Evolutionary conservation across 2,888 invertebrate genomes (phyloP), one percentile per base, ranked within the genome.

Genomic region (Slavum lentiscoides): DNA sequence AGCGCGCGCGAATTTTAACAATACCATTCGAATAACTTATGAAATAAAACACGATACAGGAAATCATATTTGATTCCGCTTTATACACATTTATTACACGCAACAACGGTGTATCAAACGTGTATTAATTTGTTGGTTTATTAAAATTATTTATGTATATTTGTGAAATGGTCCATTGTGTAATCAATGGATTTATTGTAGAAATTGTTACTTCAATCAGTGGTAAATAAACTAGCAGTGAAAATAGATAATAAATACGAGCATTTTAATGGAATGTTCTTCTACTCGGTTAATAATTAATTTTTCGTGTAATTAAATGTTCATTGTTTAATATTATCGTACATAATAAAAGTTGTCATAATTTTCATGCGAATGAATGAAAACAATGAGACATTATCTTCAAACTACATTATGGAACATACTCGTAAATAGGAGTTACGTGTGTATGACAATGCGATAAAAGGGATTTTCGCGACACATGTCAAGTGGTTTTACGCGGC

Each of bases 321-420:
- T 75, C 23, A 58, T 75, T 67, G 75, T 75, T 67, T 15, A 59
- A 17, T 21, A 72, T 43, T 67, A 67, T 23, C 58, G n/a, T 43
- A 21, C 39, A 21, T 21, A 66, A 67, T 75, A 23, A 7, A 8
- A 64, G 64, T 21, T 19, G 55, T 67, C 74, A 23, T 67, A 66
- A 66, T 73, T 64, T 53, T 30, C 23, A 17, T 30, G 13, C 17
- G 13, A 21, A 43, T 67, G 55, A 75, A 75, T 58, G 59, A 67
- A 67, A 58, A 75, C 75, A 75, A 75, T 75, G 67, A 75, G 58
- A 75, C 75, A 67, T 74, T 74, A 74, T 67, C 67, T 67, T 75
- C 75, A 67, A 75, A 75, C 67, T 30, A 30, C 43, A 39, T 74
- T 74, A 74, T 55, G 39, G 66, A 23, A 23, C 39, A 74, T 74